A percentile compares a stretch with the other conserved stretches of the same genome.
These are phyloP conservation scores for Drosophila sucinea DNA, from an alignment of 1,140 invertebrate species.

Conservation along the genomic window DNA sequence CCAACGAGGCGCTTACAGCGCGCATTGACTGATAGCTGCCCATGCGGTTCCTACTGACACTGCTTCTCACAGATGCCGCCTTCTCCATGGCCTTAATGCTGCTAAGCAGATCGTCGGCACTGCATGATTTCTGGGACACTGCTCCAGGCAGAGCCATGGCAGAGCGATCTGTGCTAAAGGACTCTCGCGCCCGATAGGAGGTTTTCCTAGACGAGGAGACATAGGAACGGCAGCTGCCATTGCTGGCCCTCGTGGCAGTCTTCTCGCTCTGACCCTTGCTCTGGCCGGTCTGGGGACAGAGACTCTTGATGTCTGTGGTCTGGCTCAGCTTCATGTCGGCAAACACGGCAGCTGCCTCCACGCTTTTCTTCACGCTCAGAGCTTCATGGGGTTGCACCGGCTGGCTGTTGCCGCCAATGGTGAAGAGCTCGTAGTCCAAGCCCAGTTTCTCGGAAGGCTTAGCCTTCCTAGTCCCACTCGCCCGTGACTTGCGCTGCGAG, in stretches of 20 bases:
- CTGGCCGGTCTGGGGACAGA: slow-evolving; percentile 45
- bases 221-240: slow-evolving; percentile 57
- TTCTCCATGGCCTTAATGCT: slow-evolving; percentile 77
- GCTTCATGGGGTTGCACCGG: slow-evolving; percentile 86
- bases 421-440: slow-evolving; percentile 88
- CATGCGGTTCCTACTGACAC: slow-evolving; percentile 62
- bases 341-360: slow-evolving; percentile 93
- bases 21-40: slow-evolving; percentile 80
- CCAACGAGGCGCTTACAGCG: slow-evolving; percentile 78
- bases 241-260: slow-evolving; percentile 25
- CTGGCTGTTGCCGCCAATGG: slow-evolving; percentile 82
- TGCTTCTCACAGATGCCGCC: slow-evolving; percentile 62
- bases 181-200: slow-evolving; percentile 62
- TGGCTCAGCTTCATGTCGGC: slow-evolving; percentile 86
- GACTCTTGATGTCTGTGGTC: slow-evolving; percentile 81
- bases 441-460: slow-evolving; percentile 86
- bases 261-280: slow-evolving; percentile 13
- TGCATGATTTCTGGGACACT: slow-evolving; percentile 60
- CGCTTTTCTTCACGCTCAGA: slow-evolving; percentile 92
- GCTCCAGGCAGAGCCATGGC: slow-evolving; percentile 29
- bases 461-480: slow-evolving; percentile 32
- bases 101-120: slow-evolving; percentile 70
- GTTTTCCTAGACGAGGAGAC: slow-evolving; percentile 54
- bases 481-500: slow-evolving; percentile 53
- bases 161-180: slow-evolving; percentile 63